Conservation (phyloP, 2,888 invertebrate genomes). For the Diaprepes abbreviatus region DNA sequence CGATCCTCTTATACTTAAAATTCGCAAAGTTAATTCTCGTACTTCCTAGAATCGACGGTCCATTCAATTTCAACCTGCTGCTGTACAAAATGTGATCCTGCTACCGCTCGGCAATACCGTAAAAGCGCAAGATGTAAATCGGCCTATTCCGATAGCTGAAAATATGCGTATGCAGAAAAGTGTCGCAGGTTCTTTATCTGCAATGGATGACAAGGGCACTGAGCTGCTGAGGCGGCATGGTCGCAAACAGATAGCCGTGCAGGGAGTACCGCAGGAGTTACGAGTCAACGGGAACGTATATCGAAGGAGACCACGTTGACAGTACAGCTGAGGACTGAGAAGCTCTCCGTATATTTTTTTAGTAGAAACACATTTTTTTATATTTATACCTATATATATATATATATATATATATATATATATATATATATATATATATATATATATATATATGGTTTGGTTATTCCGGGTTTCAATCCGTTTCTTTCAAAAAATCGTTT, state of each 20-base stretch:
- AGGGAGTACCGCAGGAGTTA: conserved; percentile 34
- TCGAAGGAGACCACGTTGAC: no score
- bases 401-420: no score
- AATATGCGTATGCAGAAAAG: conserved; percentile 47
- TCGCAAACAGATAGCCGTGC: conserved; percentile 36
- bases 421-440: no score
- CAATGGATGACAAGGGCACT: conserved; percentile 34
- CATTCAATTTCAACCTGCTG: conserved; percentile 15
- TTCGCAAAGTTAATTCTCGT: no score
- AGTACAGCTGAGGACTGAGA: no score
- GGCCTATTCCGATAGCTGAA: conserved; percentile 22
- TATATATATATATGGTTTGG: no score
- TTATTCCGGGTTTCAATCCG: no score
- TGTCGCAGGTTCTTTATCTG: conserved; percentile 35
- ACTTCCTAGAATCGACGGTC: conserved; percentile 2
- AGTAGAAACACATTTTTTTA: no score
- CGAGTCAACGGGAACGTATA: conserved; percentile 34
- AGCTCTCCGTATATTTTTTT: no score
- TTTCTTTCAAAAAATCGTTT: no score
- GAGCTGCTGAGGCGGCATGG: conserved; percentile 28
- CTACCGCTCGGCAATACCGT: conserved; percentile 16
- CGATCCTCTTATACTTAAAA: no score
- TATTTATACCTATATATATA: no score
- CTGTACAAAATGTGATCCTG: conserved; percentile 6
- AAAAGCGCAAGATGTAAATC: conserved; percentile 40